These are phyloP conservation scores for Ophion costatus DNA, from an alignment of 2,888 invertebrate species.

Conservation along the genomic window DNA sequence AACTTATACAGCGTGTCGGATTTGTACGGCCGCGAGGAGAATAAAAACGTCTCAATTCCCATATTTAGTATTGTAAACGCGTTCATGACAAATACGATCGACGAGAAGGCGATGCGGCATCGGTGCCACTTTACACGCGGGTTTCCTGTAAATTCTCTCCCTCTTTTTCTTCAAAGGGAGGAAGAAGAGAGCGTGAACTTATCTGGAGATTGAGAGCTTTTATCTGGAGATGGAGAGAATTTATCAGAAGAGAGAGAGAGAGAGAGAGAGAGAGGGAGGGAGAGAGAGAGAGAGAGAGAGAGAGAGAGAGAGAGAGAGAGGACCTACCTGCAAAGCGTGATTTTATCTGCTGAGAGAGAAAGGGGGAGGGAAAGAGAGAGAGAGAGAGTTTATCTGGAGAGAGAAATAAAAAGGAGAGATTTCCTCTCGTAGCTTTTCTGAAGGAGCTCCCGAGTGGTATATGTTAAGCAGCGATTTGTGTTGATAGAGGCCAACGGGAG, in stretches of 20 bases:
- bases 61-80: slow-evolving; percentile 35
- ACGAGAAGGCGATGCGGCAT: slow-evolving; percentile 1
- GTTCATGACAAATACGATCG: slow-evolving; percentile 38
- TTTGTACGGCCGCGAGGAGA: background rate
- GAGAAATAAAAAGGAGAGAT: background rate
- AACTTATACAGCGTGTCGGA: slow-evolving; percentile 7
- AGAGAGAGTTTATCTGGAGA: background rate
- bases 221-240: too few species aligned
- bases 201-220: too few species aligned
- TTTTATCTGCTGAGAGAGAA: background rate
- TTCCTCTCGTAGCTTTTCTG: slow-evolving; percentile 11
- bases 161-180: background rate
- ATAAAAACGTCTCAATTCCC: slow-evolving; percentile 52
- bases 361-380: background rate
- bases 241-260: too few species aligned
- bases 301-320: background rate
- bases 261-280: too few species aligned
- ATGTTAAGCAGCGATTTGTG: slow-evolving; percentile 54
- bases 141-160: background rate
- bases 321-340: background rate
- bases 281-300: background rate
- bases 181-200: background rate
- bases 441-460: slow-evolving; percentile 27
- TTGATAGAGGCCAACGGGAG: slow-evolving; percentile 18
- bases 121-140: background rate